phyloP scores from a whole-genome alignment of 2,888 invertebrate genomes.

The Erebia aethiops region DNA sequence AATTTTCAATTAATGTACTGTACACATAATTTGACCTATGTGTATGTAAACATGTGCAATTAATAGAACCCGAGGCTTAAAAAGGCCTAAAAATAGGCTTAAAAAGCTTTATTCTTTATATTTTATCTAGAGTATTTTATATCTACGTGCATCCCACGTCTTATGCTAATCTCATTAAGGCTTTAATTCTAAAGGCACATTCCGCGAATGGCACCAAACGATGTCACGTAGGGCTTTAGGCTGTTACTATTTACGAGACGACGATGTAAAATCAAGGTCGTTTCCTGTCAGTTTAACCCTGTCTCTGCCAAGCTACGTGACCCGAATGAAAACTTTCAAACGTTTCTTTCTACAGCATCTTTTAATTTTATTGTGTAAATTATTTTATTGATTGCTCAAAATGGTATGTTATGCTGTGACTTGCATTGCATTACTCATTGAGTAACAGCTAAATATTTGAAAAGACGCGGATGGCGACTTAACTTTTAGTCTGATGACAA shows the following conservation, averaged over 20 bases:
- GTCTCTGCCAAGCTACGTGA: slow-evolving; percentile 33
- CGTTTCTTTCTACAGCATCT: neutral
- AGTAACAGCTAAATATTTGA: neutral
- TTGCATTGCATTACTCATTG: neutral
- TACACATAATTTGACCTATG: neutral
- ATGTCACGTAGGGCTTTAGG: slow-evolving; percentile 37
- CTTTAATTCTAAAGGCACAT: slow-evolving; percentile 33
- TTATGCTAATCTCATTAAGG: slow-evolving; percentile 23
- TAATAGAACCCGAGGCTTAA: neutral
- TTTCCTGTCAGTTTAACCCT: slow-evolving; percentile 37
- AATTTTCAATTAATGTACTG: no score
- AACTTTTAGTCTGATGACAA: no score
- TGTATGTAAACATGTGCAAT: neutral
- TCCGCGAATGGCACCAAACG: slow-evolving; percentile 32
- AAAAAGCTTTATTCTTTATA: neutral
- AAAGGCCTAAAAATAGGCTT: neutral
- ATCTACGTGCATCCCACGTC: no score
- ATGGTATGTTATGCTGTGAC: neutral
- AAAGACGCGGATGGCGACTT: no score
- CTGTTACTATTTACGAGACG: slow-evolving; percentile 39
- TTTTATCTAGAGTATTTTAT: no score
- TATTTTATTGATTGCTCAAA: slow-evolving; percentile 2
- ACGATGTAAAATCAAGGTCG: slow-evolving; percentile 41
- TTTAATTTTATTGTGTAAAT: slow-evolving; percentile 17
- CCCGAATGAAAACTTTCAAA: slow-evolving; percentile 22